These are phyloP conservation scores for Ramphastos sulfuratus DNA, from an alignment of 2,113 vertebrate genomes.

Conservation along the genomic window DNA sequence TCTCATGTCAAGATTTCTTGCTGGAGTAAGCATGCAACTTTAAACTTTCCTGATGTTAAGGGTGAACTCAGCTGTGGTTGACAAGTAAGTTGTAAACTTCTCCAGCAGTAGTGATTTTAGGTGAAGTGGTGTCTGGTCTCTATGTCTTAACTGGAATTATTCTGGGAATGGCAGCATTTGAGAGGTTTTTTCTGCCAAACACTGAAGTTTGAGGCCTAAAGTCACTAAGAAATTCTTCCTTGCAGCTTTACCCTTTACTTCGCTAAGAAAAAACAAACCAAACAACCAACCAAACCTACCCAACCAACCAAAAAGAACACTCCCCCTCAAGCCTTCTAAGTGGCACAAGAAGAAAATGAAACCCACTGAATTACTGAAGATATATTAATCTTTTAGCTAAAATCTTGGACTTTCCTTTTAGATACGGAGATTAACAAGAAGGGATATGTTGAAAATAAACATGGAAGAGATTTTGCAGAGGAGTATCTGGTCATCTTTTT, in stretches of 20 bases:
- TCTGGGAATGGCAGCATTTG: neutral
- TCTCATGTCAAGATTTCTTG: neutral
- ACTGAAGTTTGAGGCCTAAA: neutral
- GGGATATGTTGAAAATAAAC: neutral
- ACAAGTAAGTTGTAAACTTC: neutral
- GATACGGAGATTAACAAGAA: neutral
- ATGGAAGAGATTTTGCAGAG: neutral
- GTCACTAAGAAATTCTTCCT: neutral
- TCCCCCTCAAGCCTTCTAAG: neutral
- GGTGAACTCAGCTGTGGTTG: neutral
- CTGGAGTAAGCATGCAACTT: neutral
- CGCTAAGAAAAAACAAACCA: neutral
- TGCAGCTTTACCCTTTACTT: neutral
- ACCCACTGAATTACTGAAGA: neutral
- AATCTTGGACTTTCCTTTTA: neutral
- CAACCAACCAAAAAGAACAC: no score
- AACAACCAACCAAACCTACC: neutral
- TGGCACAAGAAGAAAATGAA: neutral
- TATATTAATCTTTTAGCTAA: neutral
- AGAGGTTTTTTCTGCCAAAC: neutral
- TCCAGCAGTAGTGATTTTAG: neutral
- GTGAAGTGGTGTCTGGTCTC: neutral
- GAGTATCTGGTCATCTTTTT: neutral
- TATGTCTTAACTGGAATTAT: neutral
- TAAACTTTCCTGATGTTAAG: neutral